Percentiles rank a stretch among this genome's conserved stretches.
Evolutionary conservation across 2,113 vertebrate genomes (phyloP).

Genomic region (Helogale parvula): DNA sequence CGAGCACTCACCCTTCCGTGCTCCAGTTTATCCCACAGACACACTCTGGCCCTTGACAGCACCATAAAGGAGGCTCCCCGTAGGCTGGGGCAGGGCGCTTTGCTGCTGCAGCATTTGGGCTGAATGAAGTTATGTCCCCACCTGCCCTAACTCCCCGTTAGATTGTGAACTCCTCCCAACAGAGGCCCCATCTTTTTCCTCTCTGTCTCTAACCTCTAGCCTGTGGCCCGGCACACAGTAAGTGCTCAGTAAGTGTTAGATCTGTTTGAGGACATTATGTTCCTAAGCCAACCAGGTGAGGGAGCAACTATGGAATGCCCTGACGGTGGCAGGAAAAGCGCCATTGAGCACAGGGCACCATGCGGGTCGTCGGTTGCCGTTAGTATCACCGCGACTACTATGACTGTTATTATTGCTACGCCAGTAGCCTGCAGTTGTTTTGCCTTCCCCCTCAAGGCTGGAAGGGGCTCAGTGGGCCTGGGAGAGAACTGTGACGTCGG

Average conservation of each 20-base stretch:
- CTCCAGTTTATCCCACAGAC: not conserved
- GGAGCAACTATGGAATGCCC: not conserved
- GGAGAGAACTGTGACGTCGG: not conserved
- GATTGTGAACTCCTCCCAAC: not conserved
- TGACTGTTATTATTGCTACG: not conserved
- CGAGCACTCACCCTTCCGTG: not conserved
- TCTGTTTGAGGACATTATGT: not conserved
- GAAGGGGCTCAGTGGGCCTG: not conserved
- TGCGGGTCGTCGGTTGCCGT: not conserved
- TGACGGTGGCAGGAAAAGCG: not conserved
- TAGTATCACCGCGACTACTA: not conserved
- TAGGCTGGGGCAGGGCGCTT: not conserved
- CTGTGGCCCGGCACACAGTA: not conserved
- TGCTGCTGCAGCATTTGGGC: constrained; percentile 17
- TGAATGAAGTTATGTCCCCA: not conserved
- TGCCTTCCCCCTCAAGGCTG: not conserved
- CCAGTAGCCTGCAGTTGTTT: not conserved
- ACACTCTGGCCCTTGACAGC: not conserved
- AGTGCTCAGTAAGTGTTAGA: not conserved
- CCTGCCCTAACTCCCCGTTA: not conserved
- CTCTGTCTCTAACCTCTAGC: not conserved
- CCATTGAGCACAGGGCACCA: not conserved
- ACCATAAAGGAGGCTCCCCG: not conserved
- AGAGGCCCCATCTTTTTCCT: not conserved
- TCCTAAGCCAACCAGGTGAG: not conserved